These are phyloP conservation scores for Sphaerophoria taeniata DNA, from an alignment of 2,888 invertebrate genomes.

Conservation along the genomic window DNA sequence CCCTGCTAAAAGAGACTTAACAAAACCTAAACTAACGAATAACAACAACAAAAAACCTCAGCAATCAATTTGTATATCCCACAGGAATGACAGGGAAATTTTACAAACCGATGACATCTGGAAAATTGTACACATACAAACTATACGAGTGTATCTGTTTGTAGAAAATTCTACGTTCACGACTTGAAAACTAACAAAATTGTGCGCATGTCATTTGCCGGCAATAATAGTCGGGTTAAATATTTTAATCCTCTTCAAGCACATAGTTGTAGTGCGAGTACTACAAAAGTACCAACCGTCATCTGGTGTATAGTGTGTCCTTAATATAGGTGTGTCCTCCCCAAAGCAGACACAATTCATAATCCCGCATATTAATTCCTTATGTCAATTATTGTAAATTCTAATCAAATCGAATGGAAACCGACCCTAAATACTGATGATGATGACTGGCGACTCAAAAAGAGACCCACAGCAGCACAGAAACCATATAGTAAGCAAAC, in stretches of 20 bases:
- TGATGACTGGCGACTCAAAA: constrained; percentile 35
- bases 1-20: not conserved
- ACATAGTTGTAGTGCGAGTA: constrained; percentile 14
- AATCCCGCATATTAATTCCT: constrained; percentile 40
- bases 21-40: not conserved
- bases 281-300: constrained; percentile 31
- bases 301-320: constrained; percentile 35
- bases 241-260: constrained; percentile 66
- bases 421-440: not conserved
- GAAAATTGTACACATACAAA: not conserved
- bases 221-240: constrained; percentile 58
- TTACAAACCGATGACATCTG: constrained; percentile 27
- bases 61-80: constrained; percentile 60
- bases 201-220: constrained; percentile 64
- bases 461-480: not conserved
- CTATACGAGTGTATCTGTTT: not conserved
- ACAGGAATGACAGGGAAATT: constrained; percentile 31
- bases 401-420: constrained; percentile 38
- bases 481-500: not conserved
- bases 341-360: not conserved
- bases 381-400: constrained; percentile 41
- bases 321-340: constrained; percentile 22
- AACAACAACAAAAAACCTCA: constrained; percentile 24
- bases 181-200: constrained; percentile 2
- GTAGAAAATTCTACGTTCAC: not conserved